A percentile compares a stretch with the other conserved stretches of the same genome.
Evolutionary conservation across 30 jellyfish, hydroid and myxozoan species (phyloP).

Genomic region (Hydractinia symbiolongicarpus): DNA sequence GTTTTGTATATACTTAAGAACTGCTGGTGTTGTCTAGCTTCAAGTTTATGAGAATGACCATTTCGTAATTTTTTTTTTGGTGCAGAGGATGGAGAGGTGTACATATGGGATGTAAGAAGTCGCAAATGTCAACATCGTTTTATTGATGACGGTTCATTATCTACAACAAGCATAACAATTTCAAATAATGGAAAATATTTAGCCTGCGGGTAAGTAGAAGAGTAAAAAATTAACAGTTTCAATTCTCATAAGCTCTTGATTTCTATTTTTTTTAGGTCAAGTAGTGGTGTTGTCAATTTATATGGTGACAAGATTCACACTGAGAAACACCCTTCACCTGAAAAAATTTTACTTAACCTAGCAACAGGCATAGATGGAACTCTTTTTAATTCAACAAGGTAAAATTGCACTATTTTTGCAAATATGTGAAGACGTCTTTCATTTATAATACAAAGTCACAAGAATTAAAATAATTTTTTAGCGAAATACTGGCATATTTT

Average conservation of each 20-base stretch:
- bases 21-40: not conserved
- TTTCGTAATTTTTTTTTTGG: not conserved
- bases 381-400: constrained; percentile 67
- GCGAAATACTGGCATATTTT: constrained; percentile 66
- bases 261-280: constrained; percentile 34
- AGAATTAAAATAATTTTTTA: not conserved
- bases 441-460: not conserved
- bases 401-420: not conserved
- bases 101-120: constrained; percentile 69
- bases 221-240: not conserved
- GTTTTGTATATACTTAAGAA: too few species aligned
- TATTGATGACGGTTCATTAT: constrained; percentile 72
- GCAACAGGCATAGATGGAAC: constrained; percentile 48
- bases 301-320: constrained; percentile 31
- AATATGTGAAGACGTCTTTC: not conserved
- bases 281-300: constrained; percentile 74
- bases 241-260: not conserved
- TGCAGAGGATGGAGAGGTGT: constrained; percentile 85
- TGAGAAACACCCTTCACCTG: constrained; percentile 52
- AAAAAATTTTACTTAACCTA: constrained; percentile 54
- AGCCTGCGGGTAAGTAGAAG: constrained; percentile 73
- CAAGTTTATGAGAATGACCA: not conserved
- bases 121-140: constrained; percentile 65
- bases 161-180: constrained; percentile 44
- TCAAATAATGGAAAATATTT: constrained; percentile 57